Percentiles rank a stretch among this genome's conserved stretches.
Conservation (phyloP, 1,140 invertebrate species). For the Penaeus vannamei region DNA sequence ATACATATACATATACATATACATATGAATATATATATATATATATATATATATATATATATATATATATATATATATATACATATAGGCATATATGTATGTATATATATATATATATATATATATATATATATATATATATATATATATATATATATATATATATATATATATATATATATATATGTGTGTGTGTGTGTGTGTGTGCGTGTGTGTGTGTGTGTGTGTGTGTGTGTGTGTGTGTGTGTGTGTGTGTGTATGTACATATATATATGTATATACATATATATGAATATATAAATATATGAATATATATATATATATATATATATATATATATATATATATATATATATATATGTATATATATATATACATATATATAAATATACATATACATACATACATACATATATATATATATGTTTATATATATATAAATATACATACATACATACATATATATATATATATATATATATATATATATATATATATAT, state of each 20-base stretch:
- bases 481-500: no score
- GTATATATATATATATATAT: no score
- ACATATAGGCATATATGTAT: no score
- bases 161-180: no score
- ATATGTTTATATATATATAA: slow-evolving; percentile 13
- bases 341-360: slow-evolving; percentile 3
- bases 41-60: no score
- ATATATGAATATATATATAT: slow-evolving; percentile 18
- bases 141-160: no score
- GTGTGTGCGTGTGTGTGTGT: no score
- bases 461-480: no score
- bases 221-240: background rate
- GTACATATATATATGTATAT: slow-evolving; percentile 30
- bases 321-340: slow-evolving; percentile 24
- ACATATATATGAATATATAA: slow-evolving; percentile 27
- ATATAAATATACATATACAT: slow-evolving; percentile 24
- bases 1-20: no score
- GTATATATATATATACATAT: slow-evolving; percentile 25
- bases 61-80: no score
- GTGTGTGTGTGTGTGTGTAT: background rate
- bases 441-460: background rate
- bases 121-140: no score
- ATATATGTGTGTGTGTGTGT: background rate
- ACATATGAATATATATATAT: no score
- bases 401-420: slow-evolving; percentile 25